Conservation (phyloP, 1,140 invertebrate genomes). For the Neodiprion pinetum region DNA sequence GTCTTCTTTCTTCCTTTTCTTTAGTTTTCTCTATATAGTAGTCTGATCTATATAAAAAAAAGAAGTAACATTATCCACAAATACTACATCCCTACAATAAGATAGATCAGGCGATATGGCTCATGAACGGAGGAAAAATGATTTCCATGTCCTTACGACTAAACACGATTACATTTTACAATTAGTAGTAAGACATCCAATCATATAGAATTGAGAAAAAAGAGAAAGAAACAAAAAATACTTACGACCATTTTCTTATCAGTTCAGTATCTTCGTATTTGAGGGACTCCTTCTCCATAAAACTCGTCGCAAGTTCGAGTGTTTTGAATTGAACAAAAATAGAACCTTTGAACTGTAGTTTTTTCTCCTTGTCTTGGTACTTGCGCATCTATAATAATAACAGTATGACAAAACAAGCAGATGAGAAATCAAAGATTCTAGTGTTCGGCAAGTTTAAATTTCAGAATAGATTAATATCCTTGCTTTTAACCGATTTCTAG, state of each 20-base stretch:
- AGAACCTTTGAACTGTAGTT: conserved; percentile 84
- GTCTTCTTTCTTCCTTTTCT: conserved; percentile 67
- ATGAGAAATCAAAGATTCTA: too few species aligned
- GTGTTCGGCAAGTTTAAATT: too few species aligned
- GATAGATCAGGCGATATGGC: too few species aligned
- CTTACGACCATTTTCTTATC: conserved; percentile 76
- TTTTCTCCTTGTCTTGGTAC: conserved; percentile 72
- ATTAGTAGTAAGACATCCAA: conserved; percentile 10
- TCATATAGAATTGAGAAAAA: conserved; percentile 17
- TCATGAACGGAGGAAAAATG: too few species aligned
- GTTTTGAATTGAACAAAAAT: conserved; percentile 86
- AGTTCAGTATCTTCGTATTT: conserved; percentile 79
- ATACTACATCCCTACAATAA: too few species aligned
- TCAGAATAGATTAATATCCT: too few species aligned
- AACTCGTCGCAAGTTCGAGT: conserved; percentile 73
- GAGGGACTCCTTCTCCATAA: conserved; percentile 69
- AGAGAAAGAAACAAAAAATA: conserved; percentile 24
- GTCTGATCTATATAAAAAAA: conserved; percentile 57
- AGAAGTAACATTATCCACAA: conserved; percentile 20
- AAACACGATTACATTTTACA: too few species aligned
- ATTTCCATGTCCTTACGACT: too few species aligned
- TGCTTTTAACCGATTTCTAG: too few species aligned
- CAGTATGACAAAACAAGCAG: conserved; percentile 16
- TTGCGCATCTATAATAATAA: conserved; percentile 68
- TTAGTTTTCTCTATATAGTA: conserved; percentile 77